Conservation (phyloP, 2,797 vertebrate species). For the Kryptopterus vitreolus region DNA sequence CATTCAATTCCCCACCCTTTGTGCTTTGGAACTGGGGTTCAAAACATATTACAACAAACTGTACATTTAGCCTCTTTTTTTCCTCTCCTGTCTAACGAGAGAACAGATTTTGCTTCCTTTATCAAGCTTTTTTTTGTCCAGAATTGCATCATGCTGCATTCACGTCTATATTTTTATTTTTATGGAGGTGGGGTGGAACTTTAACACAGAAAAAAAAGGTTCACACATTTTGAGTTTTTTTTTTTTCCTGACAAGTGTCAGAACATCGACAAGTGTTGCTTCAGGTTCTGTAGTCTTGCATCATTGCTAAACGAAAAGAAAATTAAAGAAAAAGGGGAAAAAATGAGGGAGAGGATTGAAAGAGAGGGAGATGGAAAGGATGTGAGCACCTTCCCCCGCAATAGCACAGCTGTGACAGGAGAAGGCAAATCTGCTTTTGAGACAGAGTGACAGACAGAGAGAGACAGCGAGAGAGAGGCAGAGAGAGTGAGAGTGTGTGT, state of each 20-base stretch:
- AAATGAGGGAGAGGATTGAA: constrained; percentile 61
- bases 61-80: constrained; percentile 64
- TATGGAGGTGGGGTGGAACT: constrained; percentile 73
- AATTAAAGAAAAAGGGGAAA: constrained; percentile 64
- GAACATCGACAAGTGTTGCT: constrained; percentile 75
- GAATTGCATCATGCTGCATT: constrained; percentile 79
- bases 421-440: constrained; percentile 54
- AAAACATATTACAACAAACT: constrained; percentile 78
- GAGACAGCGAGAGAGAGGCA: background rate
- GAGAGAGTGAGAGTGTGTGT: background rate
- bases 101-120: constrained; percentile 55
- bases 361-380: constrained; percentile 61
- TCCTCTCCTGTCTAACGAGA: constrained; percentile 68
- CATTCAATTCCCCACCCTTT: constrained; percentile 68
- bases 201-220: constrained; percentile 78
- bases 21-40: constrained; percentile 74
- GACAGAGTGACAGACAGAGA: constrained; percentile 3
- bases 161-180: constrained; percentile 67
- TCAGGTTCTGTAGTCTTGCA: constrained; percentile 75
- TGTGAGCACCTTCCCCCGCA: constrained; percentile 50
- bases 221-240: constrained; percentile 57
- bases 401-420: constrained; percentile 44
- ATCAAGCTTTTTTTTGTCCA: constrained; percentile 67
- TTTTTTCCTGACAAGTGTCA: constrained; percentile 72
- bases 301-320: constrained; percentile 70